Evolutionary conservation across 2,888 invertebrate species (phyloP).

Genomic region (Euplexia lucipara): DNA sequence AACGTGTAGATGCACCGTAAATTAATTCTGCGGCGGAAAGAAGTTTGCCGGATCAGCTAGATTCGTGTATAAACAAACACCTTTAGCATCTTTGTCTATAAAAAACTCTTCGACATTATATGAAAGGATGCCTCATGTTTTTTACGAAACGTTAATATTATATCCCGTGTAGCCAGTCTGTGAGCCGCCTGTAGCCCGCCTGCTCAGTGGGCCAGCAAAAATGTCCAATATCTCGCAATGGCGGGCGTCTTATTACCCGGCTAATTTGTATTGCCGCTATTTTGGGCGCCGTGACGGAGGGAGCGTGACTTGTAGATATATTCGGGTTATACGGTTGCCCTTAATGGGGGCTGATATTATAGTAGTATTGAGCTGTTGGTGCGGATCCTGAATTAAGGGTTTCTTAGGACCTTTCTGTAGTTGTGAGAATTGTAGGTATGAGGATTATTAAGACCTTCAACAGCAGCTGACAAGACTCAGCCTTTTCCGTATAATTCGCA

Average conservation of each 20-base stretch:
- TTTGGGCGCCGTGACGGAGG: constrained; percentile 29
- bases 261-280: constrained; percentile 61
- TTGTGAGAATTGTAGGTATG: background rate
- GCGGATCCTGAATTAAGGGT: background rate
- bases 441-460: background rate
- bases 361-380: constrained; percentile 40
- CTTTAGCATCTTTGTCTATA: no score
- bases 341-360: constrained; percentile 34
- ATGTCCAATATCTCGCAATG: constrained; percentile 55
- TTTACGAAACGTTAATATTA: constrained; percentile 16
- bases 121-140: background rate
- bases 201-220: constrained; percentile 44
- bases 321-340: constrained; percentile 36
- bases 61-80: no score
- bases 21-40: no score
- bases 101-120: background rate
- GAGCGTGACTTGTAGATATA: constrained; percentile 51
- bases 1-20: no score
- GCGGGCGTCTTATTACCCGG: constrained; percentile 60
- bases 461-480: background rate
- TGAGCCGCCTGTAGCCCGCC: constrained; percentile 6
- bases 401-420: background rate
- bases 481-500: background rate
- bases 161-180: constrained; percentile 36
- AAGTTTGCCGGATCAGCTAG: no score